Base-by-base conservation (phyloP, 2,888 invertebrate genomes). In the Cataglyphis altisquamis region DNA sequence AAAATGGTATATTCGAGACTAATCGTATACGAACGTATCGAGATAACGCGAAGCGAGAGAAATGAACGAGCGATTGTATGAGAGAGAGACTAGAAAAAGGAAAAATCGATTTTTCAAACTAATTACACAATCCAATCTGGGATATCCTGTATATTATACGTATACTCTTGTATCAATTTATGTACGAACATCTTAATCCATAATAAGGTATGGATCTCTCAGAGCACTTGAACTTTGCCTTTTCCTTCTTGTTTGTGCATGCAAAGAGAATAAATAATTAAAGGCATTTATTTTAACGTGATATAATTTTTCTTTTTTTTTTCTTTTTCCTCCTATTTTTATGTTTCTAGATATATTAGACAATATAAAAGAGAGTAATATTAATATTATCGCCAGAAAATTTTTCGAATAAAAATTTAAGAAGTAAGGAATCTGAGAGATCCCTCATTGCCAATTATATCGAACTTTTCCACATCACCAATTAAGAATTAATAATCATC, bases 31-130 rank as follows among this genome's bases (percentile, higher is more conserved):
- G 55, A n/a, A 39, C 67, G 52, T 18, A n/a, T 32, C 45, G 78
- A 62, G 36, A 18, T 12, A 60, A 36, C 78, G 67, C 67, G 45
- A 72, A 36, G 21, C 25, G 70, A 78, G 39, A 39, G 45, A 48
- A 29, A 21, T 36, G 66, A 62, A 36, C 45, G 21, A 21, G 52
- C 12, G n/a, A 60, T 12, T 45, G 57, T 55, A 15, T 29, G 29
- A 68, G 39, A 57, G 25, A 77, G 39, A 57, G n/a, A 48, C n/a
- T 48, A 48, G 48, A 36, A 25, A 55, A 77, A 25, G n/a, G 18
- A 77, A 67, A 77, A 36, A 67, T 55, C 66, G 48, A 52, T 21
- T 25, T 21, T 25, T 21, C 25, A 25, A 74, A 41, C 41, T 66
- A 12, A 15, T 21, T 6, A 21, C 10, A 41, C 21, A 39, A 66